Evolutionary conservation across 2,888 invertebrate species (phyloP).

Genomic region (Morpho achilles): DNA sequence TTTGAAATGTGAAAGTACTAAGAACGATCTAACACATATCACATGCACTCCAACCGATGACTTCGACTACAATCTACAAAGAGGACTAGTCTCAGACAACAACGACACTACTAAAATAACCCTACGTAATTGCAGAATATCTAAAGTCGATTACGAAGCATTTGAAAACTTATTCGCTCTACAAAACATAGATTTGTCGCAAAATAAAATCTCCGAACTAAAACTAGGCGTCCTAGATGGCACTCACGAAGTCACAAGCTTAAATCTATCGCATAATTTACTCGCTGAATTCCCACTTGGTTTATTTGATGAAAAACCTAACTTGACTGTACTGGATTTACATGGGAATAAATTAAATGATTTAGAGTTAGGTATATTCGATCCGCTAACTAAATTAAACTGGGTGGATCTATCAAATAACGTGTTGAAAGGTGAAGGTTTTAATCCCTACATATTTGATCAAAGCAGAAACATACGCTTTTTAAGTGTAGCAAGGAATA

Average conservation of each 20-base stretch:
- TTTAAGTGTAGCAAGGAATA: conserved; percentile 50
- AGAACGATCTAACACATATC: background rate
- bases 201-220: conserved; percentile 43
- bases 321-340: conserved; percentile 45
- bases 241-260: conserved; percentile 34
- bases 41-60: conserved; percentile 8
- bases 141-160: conserved; percentile 39
- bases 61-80: conserved; percentile 35
- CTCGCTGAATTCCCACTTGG: conserved; percentile 44
- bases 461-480: conserved; percentile 35
- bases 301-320: conserved; percentile 45
- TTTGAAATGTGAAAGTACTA: conserved; percentile 2
- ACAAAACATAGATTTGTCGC: conserved; percentile 46
- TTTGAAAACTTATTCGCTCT: conserved; percentile 42
- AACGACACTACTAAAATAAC: conserved; percentile 35
- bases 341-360: conserved; percentile 41
- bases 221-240: conserved; percentile 47
- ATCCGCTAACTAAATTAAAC: conserved; percentile 39
- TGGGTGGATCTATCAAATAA: conserved; percentile 50
- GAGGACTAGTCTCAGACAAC: conserved; percentile 42
- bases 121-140: conserved; percentile 39
- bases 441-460: conserved; percentile 43
- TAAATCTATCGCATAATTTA: conserved; percentile 49
- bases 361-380: conserved; percentile 44
- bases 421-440: conserved; percentile 37